A percentile compares a stretch with the other conserved stretches of the same genome.
These are phyloP conservation scores for Cataglyphis cursor DNA, from an alignment of 2,888 invertebrate genomes.

Conservation along the genomic window DNA sequence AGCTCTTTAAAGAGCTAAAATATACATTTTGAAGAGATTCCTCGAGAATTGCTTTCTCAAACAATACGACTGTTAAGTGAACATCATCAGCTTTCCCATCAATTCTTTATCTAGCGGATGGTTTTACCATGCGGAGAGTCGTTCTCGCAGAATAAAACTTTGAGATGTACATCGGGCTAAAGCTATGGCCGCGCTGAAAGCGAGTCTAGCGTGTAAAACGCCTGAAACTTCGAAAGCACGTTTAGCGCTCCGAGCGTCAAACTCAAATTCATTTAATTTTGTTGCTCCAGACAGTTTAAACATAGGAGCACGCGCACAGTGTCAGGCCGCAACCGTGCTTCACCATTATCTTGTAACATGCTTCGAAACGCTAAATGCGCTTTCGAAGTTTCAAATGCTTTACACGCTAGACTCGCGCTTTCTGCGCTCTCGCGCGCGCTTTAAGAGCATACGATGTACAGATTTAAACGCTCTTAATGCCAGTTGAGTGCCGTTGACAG, in stretches of 20 bases:
- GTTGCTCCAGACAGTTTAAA: slow-evolving; percentile 56
- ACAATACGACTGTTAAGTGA: slow-evolving; percentile 1
- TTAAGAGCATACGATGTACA: slow-evolving; percentile 28
- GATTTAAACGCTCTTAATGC: slow-evolving; percentile 41
- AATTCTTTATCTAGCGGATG: slow-evolving; percentile 36
- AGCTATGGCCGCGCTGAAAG: slow-evolving; percentile 20
- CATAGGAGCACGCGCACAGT: slow-evolving; percentile 40
- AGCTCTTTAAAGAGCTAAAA: background rate
- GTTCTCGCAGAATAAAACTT: slow-evolving; percentile 48
- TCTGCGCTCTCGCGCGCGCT: slow-evolving; percentile 13
- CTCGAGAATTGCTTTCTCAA: background rate
- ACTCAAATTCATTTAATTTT: slow-evolving; percentile 57
- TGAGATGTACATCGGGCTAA: slow-evolving; percentile 19
- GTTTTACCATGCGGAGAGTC: background rate
- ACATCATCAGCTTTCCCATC: slow-evolving; percentile 34
- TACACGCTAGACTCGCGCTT: slow-evolving; percentile 39
- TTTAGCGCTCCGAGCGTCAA: slow-evolving; percentile 44
- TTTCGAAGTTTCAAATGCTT: slow-evolving; percentile 56
- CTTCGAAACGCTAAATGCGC: slow-evolving; percentile 55
- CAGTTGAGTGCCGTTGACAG: slow-evolving; percentile 31
- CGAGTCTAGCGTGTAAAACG: slow-evolving; percentile 50
- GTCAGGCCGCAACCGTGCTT: slow-evolving; percentile 55
- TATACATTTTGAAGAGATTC: background rate
- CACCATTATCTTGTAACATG: slow-evolving; percentile 51
- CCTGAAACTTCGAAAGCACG: slow-evolving; percentile 49